Conservation (phyloP, 2,888 invertebrate species). For the Philereme vetulata region DNA sequence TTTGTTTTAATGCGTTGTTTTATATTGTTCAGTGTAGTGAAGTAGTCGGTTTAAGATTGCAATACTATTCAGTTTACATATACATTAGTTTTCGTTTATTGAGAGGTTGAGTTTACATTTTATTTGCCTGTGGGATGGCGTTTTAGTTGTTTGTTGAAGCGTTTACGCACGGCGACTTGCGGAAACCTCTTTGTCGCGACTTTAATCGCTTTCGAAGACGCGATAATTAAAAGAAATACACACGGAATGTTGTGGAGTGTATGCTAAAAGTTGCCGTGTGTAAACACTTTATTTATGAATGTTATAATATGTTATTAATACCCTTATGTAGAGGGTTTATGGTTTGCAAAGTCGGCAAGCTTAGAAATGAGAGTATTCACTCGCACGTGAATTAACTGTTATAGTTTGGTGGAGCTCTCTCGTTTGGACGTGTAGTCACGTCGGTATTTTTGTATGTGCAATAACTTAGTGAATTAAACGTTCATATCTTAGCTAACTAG, state of each 20-base stretch:
- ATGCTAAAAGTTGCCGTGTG: too few species aligned
- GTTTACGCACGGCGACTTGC: too few species aligned
- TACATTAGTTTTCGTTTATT: constrained; percentile 17
- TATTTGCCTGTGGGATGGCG: constrained; percentile 32
- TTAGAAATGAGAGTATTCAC: constrained; percentile 35
- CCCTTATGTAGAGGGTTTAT: constrained; percentile 5
- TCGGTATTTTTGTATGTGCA: constrained; percentile 80
- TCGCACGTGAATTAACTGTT: constrained; percentile 8
- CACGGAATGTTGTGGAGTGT: too few species aligned
- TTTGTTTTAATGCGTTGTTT: constrained; percentile 35
- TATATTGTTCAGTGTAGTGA: constrained; percentile 38
- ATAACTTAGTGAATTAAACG: constrained; percentile 71
- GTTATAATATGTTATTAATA: constrained; percentile 17
- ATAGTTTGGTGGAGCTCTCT: constrained; percentile 34
- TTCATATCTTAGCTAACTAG: constrained; percentile 82
- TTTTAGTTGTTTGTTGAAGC: constrained; percentile 24
- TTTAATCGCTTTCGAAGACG: too few species aligned
- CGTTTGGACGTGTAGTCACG: constrained; percentile 41
- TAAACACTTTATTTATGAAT: constrained; percentile 28
- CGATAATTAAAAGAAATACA: too few species aligned
- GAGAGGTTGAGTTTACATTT: constrained; percentile 20
- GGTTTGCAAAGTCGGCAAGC: constrained; percentile 13
- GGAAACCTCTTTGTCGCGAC: too few species aligned
- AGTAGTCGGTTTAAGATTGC: constrained; percentile 20
- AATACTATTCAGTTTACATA: constrained; percentile 21